phyloP scores from a whole-genome alignment of 2,113 vertebrate species.

The Zosterops hypoxanthus region DNA sequence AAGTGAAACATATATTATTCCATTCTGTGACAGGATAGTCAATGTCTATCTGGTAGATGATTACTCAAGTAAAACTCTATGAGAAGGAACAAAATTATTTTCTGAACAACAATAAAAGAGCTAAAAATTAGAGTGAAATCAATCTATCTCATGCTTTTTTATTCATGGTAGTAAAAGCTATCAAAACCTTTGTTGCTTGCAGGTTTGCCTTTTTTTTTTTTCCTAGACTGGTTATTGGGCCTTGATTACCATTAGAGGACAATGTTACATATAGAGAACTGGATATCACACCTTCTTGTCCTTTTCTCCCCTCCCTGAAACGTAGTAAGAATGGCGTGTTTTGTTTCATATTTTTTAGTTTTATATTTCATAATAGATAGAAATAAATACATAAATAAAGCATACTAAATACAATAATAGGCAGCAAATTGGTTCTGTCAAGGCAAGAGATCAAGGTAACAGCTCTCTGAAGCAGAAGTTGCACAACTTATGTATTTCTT shows the following conservation, averaged over 20 bases:
- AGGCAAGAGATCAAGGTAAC: not conserved
- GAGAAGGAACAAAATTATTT: slow-evolving; percentile 20
- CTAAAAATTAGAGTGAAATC: slow-evolving; percentile 48
- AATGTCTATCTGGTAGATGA: slow-evolving; percentile 39
- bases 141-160: not conserved
- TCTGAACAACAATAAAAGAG: slow-evolving; percentile 40
- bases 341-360: not conserved
- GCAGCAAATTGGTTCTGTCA: not conserved
- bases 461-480: not conserved
- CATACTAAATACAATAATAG: not conserved
- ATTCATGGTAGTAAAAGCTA: not conserved
- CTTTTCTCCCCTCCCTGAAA: not conserved
- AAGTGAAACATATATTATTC: slow-evolving; percentile 48
- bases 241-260: not conserved
- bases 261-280: not conserved
- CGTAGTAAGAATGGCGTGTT: not conserved
- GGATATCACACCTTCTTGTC: not conserved
- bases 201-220: not conserved
- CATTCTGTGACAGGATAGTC: slow-evolving; percentile 51
- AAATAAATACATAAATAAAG: not conserved
- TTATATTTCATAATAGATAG: not conserved
- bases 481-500: not conserved
- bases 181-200: not conserved
- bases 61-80: slow-evolving; percentile 49
- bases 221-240: not conserved